Percentiles rank a stretch among this genome's conserved stretches.
These are phyloP conservation scores for Drosophila austrosaltans DNA, from an alignment of 2,888 invertebrate genomes.

Conservation along the genomic window DNA sequence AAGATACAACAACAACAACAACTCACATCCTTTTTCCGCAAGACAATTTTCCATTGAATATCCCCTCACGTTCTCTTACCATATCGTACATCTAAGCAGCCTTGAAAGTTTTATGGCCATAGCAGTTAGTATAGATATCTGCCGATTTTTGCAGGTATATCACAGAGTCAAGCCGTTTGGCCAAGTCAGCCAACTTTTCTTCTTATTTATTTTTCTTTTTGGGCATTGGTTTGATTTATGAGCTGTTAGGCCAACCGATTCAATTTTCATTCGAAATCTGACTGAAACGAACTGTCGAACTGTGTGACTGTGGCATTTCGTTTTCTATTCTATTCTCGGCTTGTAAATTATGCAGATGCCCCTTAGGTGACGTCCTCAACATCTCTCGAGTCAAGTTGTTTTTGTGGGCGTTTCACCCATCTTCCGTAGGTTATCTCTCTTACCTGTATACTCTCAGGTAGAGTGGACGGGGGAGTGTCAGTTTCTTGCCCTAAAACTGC, in stretches of 20 bases:
- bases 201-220: slow-evolving; percentile 39
- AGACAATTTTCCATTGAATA: slow-evolving; percentile 71
- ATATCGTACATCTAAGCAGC: slow-evolving; percentile 30
- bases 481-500: slow-evolving; percentile 37
- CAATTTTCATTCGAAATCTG: slow-evolving; percentile 68
- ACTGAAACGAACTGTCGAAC: slow-evolving; percentile 32
- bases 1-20: slow-evolving; percentile 32
- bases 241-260: slow-evolving; percentile 57
- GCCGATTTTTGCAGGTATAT: slow-evolving; percentile 40
- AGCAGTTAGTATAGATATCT: slow-evolving; percentile 8
- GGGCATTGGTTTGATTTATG: slow-evolving; percentile 56
- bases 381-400: slow-evolving; percentile 72
- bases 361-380: slow-evolving; percentile 50
- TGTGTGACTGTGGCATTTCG: slow-evolving; percentile 47
- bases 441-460: slow-evolving; percentile 39
- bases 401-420: slow-evolving; percentile 70
- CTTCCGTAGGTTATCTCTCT: slow-evolving; percentile 1
- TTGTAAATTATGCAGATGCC: slow-evolving; percentile 67
- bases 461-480: slow-evolving; percentile 58
- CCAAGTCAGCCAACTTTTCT: slow-evolving; percentile 60
- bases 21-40: slow-evolving; percentile 72
- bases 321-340: slow-evolving; percentile 39
- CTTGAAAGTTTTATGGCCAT: slow-evolving; percentile 65
- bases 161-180: slow-evolving; percentile 67
- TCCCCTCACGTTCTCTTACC: slow-evolving; percentile 16